Evolutionary conservation across 2,797 vertebrate genomes (phyloP), one percentile per base, ranked within the genome.

Genomic region (Ctenopoma multispine): DNA sequence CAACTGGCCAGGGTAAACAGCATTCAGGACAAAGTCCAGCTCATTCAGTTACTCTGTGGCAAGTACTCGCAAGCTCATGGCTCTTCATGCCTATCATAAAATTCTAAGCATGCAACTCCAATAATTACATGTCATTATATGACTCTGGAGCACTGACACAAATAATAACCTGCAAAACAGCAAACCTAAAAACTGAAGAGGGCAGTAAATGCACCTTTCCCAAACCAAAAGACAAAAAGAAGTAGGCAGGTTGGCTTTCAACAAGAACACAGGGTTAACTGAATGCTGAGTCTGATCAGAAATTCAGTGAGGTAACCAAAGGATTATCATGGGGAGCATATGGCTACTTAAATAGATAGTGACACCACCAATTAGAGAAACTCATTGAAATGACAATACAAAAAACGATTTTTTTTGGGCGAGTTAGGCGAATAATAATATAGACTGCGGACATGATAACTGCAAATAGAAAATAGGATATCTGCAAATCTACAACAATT

Each of bases 121-220:
- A 86, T 87, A 87, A 92, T 90, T 75, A 80, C 75, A 88, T 67
- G 77, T 82, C 69, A 86, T 83, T 86, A 72, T 21, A 56, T 2
- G 36, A 54, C 71, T 60, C 65, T 41, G 66, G 50, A 81, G 72
- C 53, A 56, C 65, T 63, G 65, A 83, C 75, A 80, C 69, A 76
- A 79, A 78, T 79, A 62, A 82, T 75, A 76, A 84, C 83, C 85
- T 77, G 77, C 59, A 57, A 29, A 86, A 79, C 11, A 51, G 82
- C 65, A 82, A 71, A 69, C 63, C 14, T 24, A 5, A 46, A 75
- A 7, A 11, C 44, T 21, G 24, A 63, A 17, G 27, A 24, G 15
- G 0, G 36, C 7, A 49, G 21, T 7, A 27, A 48, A 79, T 2
- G 14, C 61, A 67, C 10, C 46, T 50, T 59, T 79, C 23, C 15